A percentile compares a stretch with the other conserved stretches of the same genome.
These are phyloP conservation scores for Heliconius eleuchia DNA, from an alignment of 1,140 invertebrate genomes.

Conservation along the genomic window DNA sequence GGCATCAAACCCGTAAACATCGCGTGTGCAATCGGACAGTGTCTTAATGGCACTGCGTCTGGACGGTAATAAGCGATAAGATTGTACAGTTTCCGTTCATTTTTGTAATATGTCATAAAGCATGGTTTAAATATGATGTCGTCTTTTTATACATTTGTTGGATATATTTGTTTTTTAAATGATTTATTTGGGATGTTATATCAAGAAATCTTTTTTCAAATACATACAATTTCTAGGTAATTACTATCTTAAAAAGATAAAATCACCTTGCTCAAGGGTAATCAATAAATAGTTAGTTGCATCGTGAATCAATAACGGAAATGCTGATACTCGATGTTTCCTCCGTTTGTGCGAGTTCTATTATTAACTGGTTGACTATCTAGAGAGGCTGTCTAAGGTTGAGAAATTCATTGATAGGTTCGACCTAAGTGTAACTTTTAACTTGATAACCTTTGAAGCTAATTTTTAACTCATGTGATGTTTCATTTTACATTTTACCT, in stretches of 20 bases:
- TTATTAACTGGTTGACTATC: conserved; percentile 21
- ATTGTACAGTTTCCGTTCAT: too few species aligned
- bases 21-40: too few species aligned
- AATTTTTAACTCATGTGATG: background rate
- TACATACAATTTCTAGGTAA: background rate
- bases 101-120: too few species aligned
- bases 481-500: background rate
- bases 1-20: too few species aligned
- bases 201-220: too few species aligned
- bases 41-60: too few species aligned
- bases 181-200: too few species aligned
- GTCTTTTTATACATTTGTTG: too few species aligned
- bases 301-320: conserved; percentile 29
- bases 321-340: conserved; percentile 21
- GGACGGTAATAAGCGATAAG: too few species aligned
- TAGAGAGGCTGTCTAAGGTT: conserved; percentile 25
- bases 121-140: too few species aligned
- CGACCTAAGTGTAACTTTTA: conserved; percentile 5
- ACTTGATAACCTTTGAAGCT: background rate
- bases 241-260: background rate
- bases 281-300: background rate
- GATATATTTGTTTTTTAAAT: too few species aligned
- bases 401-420: conserved; percentile 19
- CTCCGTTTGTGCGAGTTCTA: conserved; percentile 23
- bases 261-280: background rate